Percentiles rank a stretch among this genome's conserved stretches.
phyloP scores from a whole-genome alignment of 37 sponge, comb jelly and placozoan species.

The Ianthella basta region DNA sequence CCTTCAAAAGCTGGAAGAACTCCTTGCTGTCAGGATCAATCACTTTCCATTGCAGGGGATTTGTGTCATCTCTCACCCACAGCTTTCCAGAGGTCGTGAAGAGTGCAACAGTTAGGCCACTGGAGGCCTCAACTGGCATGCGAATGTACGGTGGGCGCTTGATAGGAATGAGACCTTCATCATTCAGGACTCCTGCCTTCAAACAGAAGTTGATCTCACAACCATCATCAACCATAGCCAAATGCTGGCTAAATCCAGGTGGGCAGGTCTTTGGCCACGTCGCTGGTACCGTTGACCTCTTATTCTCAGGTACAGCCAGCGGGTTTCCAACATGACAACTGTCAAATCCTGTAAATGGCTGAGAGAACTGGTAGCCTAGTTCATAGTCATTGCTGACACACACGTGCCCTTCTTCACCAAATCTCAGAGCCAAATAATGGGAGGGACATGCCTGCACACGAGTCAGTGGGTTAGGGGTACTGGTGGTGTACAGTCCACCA shows the following conservation, averaged over 20 bases:
- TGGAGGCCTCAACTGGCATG: not conserved
- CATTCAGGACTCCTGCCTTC: conserved; percentile 25
- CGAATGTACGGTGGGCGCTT: conserved; percentile 17
- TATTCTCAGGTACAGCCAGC: conserved; percentile 32
- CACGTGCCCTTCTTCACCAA: conserved; percentile 62
- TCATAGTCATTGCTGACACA: conserved; percentile 73
- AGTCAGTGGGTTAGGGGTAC: conserved; percentile 61
- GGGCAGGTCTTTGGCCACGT: conserved; percentile 36
- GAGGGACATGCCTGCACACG: conserved; percentile 61
- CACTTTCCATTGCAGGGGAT: conserved; percentile 12
- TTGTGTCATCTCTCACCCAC: conserved; percentile 16
- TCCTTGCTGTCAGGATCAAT: conserved; percentile 8
- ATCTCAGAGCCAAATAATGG: conserved; percentile 49
- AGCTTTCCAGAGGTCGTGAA: conserved; percentile 8
- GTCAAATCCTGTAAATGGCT: conserved; percentile 77
- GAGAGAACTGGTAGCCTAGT: conserved; percentile 38
- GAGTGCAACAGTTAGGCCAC: not conserved
- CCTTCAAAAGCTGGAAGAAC: conserved; percentile 12
- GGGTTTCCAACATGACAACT: conserved; percentile 79
- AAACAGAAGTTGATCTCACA: conserved; percentile 31
- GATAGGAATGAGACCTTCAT: conserved; percentile 16
- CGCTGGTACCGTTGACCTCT: not conserved
- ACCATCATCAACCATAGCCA: conserved; percentile 27
- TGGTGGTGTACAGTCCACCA: conserved; percentile 75
- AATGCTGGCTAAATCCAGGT: conserved; percentile 28